Evolutionary conservation across 1,140 invertebrate species (phyloP), one percentile per base, ranked within the genome.

Genomic region (Zaprionus africanus): DNA sequence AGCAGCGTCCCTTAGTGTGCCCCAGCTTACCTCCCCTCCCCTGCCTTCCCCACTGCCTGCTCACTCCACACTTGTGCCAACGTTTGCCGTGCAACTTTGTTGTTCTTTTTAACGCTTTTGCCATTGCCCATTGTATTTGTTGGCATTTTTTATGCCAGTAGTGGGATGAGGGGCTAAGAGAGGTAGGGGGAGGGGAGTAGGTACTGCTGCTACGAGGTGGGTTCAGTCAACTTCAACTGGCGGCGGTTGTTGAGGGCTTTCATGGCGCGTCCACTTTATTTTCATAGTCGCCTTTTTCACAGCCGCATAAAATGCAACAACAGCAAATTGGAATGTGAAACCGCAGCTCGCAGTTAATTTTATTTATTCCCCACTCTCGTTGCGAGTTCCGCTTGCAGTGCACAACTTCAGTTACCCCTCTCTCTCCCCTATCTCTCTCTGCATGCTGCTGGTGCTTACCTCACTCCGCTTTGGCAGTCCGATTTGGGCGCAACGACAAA

Each of bases 311-410:
- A 87, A 84, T 87, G 84, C 84, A 87, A 78, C 84, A 87, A 87
- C 84, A 87, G 84, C 84, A 87, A 87, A 87, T 88, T 87, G 84
- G 84, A 88, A 87, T 87, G 84, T 87, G 84, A 88, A 87, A 87
- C 84, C 84, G 84, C 84, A 87, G 72, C 84, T 87, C 81, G 84
- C 81, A 88, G 84, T 87, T 87, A 87, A 88, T 87, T 87, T 87
- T 87, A 87, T 87, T 87, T 87, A 87, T 87, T 87, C 73, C 58
- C 72, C 54, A 46, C 43, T n/a, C 63, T 58, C 41, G 24, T 43
- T 34, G 0, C 15, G 13, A 57, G 36, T 41, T 38, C 22, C 38
- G 11, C 17, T 58, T 17, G 26, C 56, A 63, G 28, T 15, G 26
- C 49, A 26, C 7, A 19, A 60, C 31, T 60, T 4, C 34, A 31